Conservation (phyloP, 2,113 vertebrate species). For the Condylura cristata region DNA sequence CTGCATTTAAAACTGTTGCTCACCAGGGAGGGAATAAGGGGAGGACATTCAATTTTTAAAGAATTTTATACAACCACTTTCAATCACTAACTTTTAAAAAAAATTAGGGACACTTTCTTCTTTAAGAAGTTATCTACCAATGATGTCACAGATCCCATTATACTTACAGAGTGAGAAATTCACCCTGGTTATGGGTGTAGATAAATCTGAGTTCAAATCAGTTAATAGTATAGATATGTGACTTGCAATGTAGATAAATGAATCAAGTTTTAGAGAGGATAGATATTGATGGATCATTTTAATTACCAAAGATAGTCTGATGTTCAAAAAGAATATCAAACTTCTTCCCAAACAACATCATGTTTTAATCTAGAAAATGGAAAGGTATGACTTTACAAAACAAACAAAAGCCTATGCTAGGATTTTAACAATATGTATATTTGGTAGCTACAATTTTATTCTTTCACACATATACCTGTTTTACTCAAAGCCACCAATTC, state of each 20-base stretch:
- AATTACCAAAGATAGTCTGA: neutral
- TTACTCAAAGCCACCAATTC: too few relatives aligned
- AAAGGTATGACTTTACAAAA: neutral
- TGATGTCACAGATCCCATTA: slow-evolving; percentile 53
- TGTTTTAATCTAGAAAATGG: neutral
- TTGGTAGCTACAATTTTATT: too few relatives aligned
- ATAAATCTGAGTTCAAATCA: slow-evolving; percentile 17
- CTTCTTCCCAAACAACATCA: neutral
- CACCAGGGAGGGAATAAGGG: too few relatives aligned
- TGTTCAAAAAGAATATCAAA: neutral
- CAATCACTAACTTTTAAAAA: slow-evolving; percentile 20
- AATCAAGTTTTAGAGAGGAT: neutral
- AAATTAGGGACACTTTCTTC: slow-evolving; percentile 29
- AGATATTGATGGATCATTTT: neutral
- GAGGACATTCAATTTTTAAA: neutral
- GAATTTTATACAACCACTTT: neutral
- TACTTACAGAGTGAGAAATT: slow-evolving; percentile 54
- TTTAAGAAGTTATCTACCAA: slow-evolving; percentile 37
- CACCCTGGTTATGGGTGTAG: slow-evolving; percentile 7
- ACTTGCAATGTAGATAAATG: neutral
- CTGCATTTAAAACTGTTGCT: too few relatives aligned
- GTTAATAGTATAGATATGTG: neutral
- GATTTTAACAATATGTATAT: too few relatives aligned
- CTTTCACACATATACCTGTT: too few relatives aligned
- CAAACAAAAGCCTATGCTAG: too few relatives aligned